A percentile compares a stretch with the other conserved stretches of the same genome.
These are phyloP conservation scores for Keiferia lycopersicella DNA, from an alignment of 2,888 invertebrate genomes.

Conservation along the genomic window DNA sequence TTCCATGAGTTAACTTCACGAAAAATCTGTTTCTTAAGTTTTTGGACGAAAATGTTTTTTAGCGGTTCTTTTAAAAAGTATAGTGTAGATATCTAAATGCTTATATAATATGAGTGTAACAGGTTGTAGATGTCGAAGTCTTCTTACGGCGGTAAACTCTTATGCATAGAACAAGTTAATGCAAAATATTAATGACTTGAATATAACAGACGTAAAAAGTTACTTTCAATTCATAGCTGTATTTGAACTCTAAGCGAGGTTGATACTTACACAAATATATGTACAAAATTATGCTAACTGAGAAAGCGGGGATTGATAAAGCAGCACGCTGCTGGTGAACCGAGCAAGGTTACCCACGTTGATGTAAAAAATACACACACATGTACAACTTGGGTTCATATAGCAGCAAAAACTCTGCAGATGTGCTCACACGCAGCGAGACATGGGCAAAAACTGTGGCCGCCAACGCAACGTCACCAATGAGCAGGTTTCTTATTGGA, in stretches of 20 bases:
- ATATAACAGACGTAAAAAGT: not conserved
- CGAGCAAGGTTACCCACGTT: constrained; percentile 44
- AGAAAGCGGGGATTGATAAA: constrained; percentile 38
- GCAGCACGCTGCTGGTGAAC: constrained; percentile 53
- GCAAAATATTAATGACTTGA: constrained; percentile 3
- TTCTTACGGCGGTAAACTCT: not conserved
- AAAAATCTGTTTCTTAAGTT: constrained; percentile 20
- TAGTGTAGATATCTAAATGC: too few species aligned
- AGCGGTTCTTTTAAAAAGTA: not conserved
- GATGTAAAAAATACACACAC: constrained; percentile 51
- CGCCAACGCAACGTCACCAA: constrained; percentile 44
- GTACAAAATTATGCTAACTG: constrained; percentile 30
- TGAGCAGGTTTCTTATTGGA: constrained; percentile 41
- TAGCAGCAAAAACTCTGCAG: constrained; percentile 60
- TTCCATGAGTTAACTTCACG: too few species aligned
- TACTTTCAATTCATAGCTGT: constrained; percentile 8
- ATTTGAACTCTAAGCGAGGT: constrained; percentile 2
- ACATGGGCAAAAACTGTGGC: constrained; percentile 58
- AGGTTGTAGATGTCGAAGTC: not conserved
- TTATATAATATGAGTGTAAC: too few species aligned
- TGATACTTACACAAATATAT: constrained; percentile 4
- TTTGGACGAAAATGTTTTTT: not conserved
- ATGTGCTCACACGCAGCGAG: constrained; percentile 71
- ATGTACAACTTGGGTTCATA: constrained; percentile 41
- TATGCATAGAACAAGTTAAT: not conserved